Percentiles rank a stretch among this genome's conserved stretches.
Conservation (phyloP, 2,113 vertebrate genomes). For the Lasiurus borealis region DNA sequence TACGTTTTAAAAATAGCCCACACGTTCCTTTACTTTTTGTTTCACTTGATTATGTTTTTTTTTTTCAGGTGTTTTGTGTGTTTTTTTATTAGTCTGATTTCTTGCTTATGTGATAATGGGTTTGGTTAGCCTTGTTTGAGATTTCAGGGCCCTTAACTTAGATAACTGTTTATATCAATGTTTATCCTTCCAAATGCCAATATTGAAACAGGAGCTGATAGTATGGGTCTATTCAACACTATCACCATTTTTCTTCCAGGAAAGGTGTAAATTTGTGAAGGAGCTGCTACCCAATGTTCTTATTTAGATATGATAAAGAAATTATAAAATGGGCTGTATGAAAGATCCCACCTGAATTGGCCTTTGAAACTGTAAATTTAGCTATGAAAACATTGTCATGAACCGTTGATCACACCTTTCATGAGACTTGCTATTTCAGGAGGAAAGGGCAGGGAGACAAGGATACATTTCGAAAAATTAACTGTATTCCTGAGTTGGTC, state of each 20-base stretch:
- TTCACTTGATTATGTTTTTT: not conserved
- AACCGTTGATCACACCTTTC: slow-evolving; percentile 56
- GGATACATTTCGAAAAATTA: not conserved
- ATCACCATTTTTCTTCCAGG: slow-evolving; percentile 81
- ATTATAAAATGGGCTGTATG: slow-evolving; percentile 84
- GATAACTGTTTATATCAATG: slow-evolving; percentile 85
- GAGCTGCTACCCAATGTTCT: slow-evolving; percentile 75
- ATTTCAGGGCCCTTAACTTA: slow-evolving; percentile 71
- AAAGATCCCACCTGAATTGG: slow-evolving; percentile 86
- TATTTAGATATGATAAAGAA: slow-evolving; percentile 87
- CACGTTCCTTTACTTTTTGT: slow-evolving; percentile 42
- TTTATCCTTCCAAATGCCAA: slow-evolving; percentile 86
- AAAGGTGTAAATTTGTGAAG: slow-evolving; percentile 81
- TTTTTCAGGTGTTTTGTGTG: not conserved
- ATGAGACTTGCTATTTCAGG: slow-evolving; percentile 8
- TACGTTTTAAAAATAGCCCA: not conserved
- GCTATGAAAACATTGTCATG: slow-evolving; percentile 78
- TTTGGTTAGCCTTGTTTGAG: not conserved
- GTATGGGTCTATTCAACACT: slow-evolving; percentile 63
- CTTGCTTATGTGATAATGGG: not conserved
- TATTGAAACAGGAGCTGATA: slow-evolving; percentile 80
- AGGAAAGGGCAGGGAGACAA: not conserved
- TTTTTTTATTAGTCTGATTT: not conserved
- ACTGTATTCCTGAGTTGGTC: not conserved
- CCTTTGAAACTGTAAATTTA: slow-evolving; percentile 85